Base-by-base conservation (phyloP, 2,888 invertebrate species). In the Cyaniris semiargus region DNA sequence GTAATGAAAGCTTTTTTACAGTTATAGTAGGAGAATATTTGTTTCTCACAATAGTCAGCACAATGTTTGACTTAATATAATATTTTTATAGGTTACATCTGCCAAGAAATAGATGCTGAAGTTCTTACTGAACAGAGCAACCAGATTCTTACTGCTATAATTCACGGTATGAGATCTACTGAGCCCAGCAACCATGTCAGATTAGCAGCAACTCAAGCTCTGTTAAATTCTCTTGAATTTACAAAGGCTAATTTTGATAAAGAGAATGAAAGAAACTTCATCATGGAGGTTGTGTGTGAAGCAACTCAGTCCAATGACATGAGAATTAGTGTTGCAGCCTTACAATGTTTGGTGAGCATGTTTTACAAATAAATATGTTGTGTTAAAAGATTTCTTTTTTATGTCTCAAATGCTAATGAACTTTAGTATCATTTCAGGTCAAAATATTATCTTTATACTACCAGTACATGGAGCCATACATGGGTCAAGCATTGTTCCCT, bases 221-320 rank as follows among this genome's bases (percentile, higher is more conserved):
- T 99, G 44, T 95, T 98, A 75, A 99, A 99, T 92, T 99, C 99
- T 0, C 93, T 99, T 77, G 99, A 99, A 94, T 99, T 99, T 87
- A 99, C 99, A 21, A 97, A 98, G 93, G 98, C 98, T 48, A 99
- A 99, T 94, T 99, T 99, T 92, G 99, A 99, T 84, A 98, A 98
- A 88, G 99, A 99, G 95, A 96, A 97, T 78, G 99, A 99, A 92
- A 95, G 99, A 81, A 98, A 99, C 92, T 99, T 98, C 88, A 99
- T 99, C 78, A 99, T 99, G 99, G 99, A 99, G 94, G 98, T 99
- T 76, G 99, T 99, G 8, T 99, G 99, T 94, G 99, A 99, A 94
- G 98, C 99, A 3, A 99, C 99, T 1, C 99, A 99, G 90, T 98
- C 98, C 7, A 92, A 95, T 76, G 98, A 99, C 86, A 96, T 97